These are phyloP conservation scores for Ibidorhyncha struthersii DNA, from an alignment of 2,113 vertebrate genomes.

Conservation along the genomic window DNA sequence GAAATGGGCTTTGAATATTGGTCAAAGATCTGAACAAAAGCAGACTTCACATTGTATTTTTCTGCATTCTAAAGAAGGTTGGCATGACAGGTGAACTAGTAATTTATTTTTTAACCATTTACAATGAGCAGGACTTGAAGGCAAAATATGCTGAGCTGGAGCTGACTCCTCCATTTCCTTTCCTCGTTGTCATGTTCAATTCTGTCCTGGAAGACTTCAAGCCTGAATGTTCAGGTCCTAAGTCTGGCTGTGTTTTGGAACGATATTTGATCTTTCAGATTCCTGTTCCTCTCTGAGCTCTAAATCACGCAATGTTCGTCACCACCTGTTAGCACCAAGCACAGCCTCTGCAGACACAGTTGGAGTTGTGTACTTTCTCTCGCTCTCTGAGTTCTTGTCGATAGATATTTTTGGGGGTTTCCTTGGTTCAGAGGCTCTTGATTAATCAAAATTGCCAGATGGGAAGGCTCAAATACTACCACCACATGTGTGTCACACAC, in stretches of 20 bases:
- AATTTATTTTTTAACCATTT: not conserved
- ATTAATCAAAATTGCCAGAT: constrained; percentile 25
- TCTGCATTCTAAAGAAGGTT: not conserved
- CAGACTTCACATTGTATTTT: not conserved
- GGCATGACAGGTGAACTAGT: not conserved
- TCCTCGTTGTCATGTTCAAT: not conserved
- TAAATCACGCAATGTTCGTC: not conserved
- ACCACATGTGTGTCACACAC: not conserved
- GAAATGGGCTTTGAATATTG: not conserved
- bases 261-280: constrained; percentile 49
- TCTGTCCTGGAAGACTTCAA: not conserved
- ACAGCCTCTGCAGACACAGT: constrained; percentile 33
- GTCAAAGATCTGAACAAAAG: not conserved
- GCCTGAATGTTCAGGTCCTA: not conserved
- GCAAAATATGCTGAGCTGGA: not conserved
- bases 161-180: not conserved
- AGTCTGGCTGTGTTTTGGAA: constrained; percentile 41
- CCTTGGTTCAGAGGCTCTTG: not conserved
- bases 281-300: not conserved
- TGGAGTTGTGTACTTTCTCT: constrained; percentile 44
- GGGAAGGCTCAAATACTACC: not conserved
- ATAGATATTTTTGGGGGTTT: constrained; percentile 29
- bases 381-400: not conserved
- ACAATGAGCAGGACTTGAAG: not conserved
- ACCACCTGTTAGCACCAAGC: constrained; percentile 42